Evolutionary conservation across 2,797 vertebrate genomes (phyloP), one percentile per base, ranked within the genome.

Genomic region (Molossus molossus): DNA sequence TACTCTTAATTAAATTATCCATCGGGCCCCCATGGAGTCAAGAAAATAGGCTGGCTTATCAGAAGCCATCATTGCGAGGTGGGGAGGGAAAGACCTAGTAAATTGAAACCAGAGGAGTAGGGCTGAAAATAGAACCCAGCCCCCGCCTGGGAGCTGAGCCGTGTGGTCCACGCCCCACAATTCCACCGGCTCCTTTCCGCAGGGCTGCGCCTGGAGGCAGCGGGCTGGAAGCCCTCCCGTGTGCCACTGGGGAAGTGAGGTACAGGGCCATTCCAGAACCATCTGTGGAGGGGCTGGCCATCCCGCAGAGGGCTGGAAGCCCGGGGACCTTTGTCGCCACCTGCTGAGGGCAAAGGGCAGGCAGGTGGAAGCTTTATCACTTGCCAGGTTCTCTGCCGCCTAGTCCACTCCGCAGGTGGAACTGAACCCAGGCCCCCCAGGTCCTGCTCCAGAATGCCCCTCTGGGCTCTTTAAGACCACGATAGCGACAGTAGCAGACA

Each of bases 1-100:
- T 58, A 60, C 73, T 72, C 75, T 75, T 95, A 95, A 97, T 97
- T 95, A 90, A 92, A 94, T 96, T 58, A 90, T 75, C 48, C 73
- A 10, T 12, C n/a, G 64, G 27, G n/a, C n/a, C 37, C 72, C 67
- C 37, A 2, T 5, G 1, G 72, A 90, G 50, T 84, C 0, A 1
- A 81, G 77, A 25, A 14, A n/a, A 57, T 18, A 37, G 50, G 45
- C 58, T 37, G 69, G 29, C 33, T 45, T 5, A 10, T 6, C 29
- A n/a, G 88, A 45, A 79, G 50, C 3, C 8, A 23, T 1, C 5
- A 25, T 1, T 2, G 3, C 55, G 2, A 37, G 33, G 10, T 10
- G 10, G 25, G 73, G 13, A 2, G 0, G 50, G 27, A 17, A 23
- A 80, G 69, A 53, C 55, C 64, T 27, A 25, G 77, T 23, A 7